Conservation (phyloP, 2,797 vertebrate genomes). For the Pseudochirops cupreus region DNA sequence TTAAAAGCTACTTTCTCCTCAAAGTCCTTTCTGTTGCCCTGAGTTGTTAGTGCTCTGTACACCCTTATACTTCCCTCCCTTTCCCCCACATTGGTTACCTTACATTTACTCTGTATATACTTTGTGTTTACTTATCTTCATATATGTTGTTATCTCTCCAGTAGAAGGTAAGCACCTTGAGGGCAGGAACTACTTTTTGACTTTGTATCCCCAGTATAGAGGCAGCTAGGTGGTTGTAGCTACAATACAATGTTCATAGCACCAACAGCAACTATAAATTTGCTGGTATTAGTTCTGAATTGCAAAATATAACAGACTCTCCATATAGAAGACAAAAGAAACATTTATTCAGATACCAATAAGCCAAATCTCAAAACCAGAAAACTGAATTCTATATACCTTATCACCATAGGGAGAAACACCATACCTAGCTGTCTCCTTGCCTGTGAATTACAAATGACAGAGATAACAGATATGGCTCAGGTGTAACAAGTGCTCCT, state of each 20-base stretch:
- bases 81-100: neutral
- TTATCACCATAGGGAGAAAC: too few species aligned
- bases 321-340: too few species aligned
- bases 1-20: neutral
- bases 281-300: too few species aligned
- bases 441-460: neutral
- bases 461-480: fast-evolving
- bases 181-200: neutral
- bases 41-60: neutral
- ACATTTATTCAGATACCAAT: too few species aligned
- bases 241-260: too few species aligned
- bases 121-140: neutral
- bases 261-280: too few species aligned
- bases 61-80: neutral
- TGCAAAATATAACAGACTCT: too few species aligned
- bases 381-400: too few species aligned
- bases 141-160: neutral
- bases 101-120: neutral
- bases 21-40: neutral
- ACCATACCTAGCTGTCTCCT: too few species aligned
- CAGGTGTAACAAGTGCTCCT: neutral
- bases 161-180: neutral
- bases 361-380: too few species aligned
- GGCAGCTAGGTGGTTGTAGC: neutral
- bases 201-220: neutral